These are phyloP conservation scores for Pteruthius melanotis DNA, from an alignment of 2,113 vertebrate genomes.

Conservation along the genomic window DNA sequence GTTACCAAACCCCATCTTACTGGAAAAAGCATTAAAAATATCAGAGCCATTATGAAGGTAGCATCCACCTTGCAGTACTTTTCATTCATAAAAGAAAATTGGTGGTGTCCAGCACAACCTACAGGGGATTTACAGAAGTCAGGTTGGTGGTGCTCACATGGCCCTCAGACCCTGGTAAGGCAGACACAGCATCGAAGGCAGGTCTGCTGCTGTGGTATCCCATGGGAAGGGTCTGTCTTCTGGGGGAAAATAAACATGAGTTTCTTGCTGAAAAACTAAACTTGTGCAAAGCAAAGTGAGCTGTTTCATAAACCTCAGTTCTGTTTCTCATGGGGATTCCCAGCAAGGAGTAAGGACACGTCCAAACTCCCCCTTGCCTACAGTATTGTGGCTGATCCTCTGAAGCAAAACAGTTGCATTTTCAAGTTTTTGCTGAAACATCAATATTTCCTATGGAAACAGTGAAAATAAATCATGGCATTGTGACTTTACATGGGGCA, in stretches of 20 bases:
- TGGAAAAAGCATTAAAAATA: not conserved
- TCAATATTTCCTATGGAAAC: not conserved
- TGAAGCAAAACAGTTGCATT: not conserved
- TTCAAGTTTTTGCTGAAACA: not conserved
- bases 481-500: not conserved
- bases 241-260: rapidly evolving
- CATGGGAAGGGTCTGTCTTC: not conserved
- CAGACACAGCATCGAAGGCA: rapidly evolving
- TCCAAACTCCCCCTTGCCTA: not conserved
- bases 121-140: not conserved
- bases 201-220: not conserved
- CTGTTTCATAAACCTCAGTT: not conserved
- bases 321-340: rapidly evolving
- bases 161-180: not conserved
- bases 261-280: not conserved
- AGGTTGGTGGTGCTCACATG: not conserved
- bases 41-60: not conserved
- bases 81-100: not conserved
- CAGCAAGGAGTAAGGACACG: rapidly evolving
- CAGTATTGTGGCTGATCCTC: not conserved
- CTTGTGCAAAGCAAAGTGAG: rapidly evolving
- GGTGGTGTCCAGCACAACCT: not conserved
- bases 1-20: not conserved
- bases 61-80: rapidly evolving
- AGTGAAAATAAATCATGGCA: not conserved